These are phyloP conservation scores for Tursiops truncatus DNA, from an alignment of 2,113 vertebrate genomes.

Conservation along the genomic window DNA sequence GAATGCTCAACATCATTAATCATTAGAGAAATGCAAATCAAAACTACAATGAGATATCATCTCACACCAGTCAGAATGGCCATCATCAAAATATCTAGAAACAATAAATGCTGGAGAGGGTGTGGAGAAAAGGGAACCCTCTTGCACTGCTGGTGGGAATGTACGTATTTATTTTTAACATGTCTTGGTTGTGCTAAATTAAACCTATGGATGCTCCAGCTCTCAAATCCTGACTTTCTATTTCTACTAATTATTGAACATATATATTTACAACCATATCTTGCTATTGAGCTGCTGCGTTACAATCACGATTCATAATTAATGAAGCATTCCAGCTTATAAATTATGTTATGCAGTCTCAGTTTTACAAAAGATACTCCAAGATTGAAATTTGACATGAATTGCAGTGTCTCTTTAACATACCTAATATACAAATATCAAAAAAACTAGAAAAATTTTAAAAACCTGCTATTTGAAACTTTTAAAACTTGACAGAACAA, in stretches of 20 bases:
- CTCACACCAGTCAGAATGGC: too few species aligned
- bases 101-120: too few species aligned
- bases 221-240: conserved; percentile 6
- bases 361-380: conserved; percentile 4
- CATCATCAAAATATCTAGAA: too few species aligned
- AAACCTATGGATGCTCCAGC: background rate
- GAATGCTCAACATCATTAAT: too few species aligned
- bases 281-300: background rate
- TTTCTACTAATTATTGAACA: background rate
- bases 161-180: background rate
- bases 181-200: background rate
- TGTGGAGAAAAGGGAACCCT: too few species aligned
- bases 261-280: background rate
- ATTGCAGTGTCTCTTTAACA: background rate
- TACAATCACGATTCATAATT: conserved; percentile 17
- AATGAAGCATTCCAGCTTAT: background rate
- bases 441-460: background rate
- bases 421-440: background rate
- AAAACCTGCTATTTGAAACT: background rate
- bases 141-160: background rate
- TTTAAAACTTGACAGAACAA: background rate
- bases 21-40: too few species aligned
- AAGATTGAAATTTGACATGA: conserved; percentile 4
- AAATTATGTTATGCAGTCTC: background rate
- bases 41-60: too few species aligned